phyloP scores from a whole-genome alignment of 2,797 vertebrate species.

The Micromesistius poutassou region DNA sequence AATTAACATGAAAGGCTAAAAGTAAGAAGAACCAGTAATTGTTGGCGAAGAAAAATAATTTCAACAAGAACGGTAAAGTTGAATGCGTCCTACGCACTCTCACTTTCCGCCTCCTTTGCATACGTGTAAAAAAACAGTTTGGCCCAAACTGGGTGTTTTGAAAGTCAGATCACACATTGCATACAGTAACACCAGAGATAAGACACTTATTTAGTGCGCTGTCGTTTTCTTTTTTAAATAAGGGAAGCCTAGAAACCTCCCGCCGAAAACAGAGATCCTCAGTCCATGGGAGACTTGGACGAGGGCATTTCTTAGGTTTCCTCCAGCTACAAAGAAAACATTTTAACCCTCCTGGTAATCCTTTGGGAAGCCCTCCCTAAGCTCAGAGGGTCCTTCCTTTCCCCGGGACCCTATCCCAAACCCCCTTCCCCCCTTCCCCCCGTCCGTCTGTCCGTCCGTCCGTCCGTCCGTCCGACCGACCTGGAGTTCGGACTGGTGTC shows the following conservation, averaged over 20 bases:
- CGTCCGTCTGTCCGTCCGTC: too few relatives aligned
- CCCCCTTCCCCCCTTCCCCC: conserved; percentile 20
- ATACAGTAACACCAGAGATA: neutral
- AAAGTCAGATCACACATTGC: neutral
- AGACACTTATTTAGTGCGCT: neutral
- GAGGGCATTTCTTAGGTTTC: conserved; percentile 72
- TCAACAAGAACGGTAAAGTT: neutral
- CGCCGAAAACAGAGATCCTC: conserved; percentile 34
- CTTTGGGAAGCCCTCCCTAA: conserved; percentile 68
- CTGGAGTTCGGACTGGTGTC: neutral
- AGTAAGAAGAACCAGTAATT: neutral
- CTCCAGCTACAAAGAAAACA: conserved; percentile 78
- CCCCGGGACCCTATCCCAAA: conserved; percentile 36
- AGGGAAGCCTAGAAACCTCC: conserved; percentile 33
- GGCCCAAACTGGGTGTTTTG: neutral
- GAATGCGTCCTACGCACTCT: neutral
- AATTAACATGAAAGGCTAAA: neutral
- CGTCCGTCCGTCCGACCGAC: neutral
- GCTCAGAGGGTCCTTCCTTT: conserved; percentile 55
- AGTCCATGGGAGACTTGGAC: conserved; percentile 55
- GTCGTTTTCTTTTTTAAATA: conserved; percentile 10
- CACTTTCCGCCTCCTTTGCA: neutral
- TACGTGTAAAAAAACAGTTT: neutral
- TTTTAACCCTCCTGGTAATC: conserved; percentile 72
- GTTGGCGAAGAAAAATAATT: neutral